A percentile compares a stretch with the other conserved stretches of the same genome.
These are phyloP conservation scores for Istiophorus platypterus DNA, from an alignment of 2,113 vertebrate genomes.

Conservation along the genomic window DNA sequence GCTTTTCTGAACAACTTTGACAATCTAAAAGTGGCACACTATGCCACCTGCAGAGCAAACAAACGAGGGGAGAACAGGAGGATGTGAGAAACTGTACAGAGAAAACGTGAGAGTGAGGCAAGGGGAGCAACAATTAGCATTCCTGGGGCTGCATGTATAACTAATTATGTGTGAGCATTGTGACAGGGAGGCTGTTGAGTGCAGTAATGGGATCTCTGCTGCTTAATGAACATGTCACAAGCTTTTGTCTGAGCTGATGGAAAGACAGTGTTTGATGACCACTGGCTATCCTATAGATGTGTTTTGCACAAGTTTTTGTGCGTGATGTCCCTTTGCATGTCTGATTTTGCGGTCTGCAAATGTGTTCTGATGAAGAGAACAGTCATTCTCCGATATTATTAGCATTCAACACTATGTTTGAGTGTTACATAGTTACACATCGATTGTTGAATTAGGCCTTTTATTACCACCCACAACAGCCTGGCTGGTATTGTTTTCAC, in stretches of 20 bases:
- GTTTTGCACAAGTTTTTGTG: slow-evolving; percentile 30
- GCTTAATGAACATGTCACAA: slow-evolving; percentile 84
- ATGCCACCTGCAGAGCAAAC: slow-evolving; percentile 65
- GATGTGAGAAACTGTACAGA: slow-evolving; percentile 55
- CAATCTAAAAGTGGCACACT: slow-evolving; percentile 67
- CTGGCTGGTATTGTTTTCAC: no score
- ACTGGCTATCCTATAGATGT: slow-evolving; percentile 32
- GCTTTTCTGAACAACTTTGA: slow-evolving; percentile 70
- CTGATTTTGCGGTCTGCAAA: background rate
- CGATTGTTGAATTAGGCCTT: background rate
- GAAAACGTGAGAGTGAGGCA: slow-evolving; percentile 57
- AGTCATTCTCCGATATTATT: background rate
- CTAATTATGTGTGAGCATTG: slow-evolving; percentile 81
- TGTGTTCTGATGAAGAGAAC: background rate
- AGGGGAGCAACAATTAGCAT: slow-evolving; percentile 80
- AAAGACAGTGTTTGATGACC: slow-evolving; percentile 69
- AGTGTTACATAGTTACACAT: slow-evolving; percentile 13
- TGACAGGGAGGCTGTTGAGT: slow-evolving; percentile 78
- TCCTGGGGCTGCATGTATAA: slow-evolving; percentile 77
- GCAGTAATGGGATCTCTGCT: slow-evolving; percentile 80
- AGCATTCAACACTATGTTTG: slow-evolving; percentile 36
- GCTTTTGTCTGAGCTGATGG: slow-evolving; percentile 70
- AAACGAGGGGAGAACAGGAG: slow-evolving; percentile 42
- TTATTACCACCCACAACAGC: background rate
- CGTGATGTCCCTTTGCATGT: background rate